Evolutionary conservation across 92 coral and sea anemone species (phyloP), one percentile per base, ranked within the genome.

Genomic region (Parazoanthus darwini): DNA sequence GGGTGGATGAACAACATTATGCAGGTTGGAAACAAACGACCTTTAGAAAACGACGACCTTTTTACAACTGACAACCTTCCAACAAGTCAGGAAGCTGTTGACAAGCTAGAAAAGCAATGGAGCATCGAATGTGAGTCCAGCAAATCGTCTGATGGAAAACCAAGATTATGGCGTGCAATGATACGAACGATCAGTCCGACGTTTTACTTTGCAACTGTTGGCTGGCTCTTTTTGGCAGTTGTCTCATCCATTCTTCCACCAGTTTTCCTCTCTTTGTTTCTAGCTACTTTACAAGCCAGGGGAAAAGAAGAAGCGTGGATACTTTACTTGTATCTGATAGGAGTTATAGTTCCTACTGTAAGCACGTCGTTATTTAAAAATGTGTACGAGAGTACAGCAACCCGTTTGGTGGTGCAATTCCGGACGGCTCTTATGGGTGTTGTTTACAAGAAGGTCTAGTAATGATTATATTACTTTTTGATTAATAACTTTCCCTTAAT

Each of bases 141-240:
- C 42, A 46, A 48, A 23, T 79, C 13, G 3, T 76, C 54, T 20
- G 51, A 54, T 20, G 46, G 48, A 20, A n/a, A 38, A 9, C 80
- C 80, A 37, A 76, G 26, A n/a, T 39, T 76, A 39, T 76, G 80
- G 80, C 80, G 80, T 76, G 80, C 80, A 76, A 54, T 39, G 29
- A 18, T 76, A 8, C 51, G 15, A 1, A 39, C 42, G 54, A 22
- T 39, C 46, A 76, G 80, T 38, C 26, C 80, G 4, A 44, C n/a
- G 6, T 22, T 36, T 5, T 76, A 76, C 10, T 76, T 51, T 20
- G 43, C 10, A 6, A 39, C 16, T 16, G n/a, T 76, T n/a, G 54
- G 29, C 51, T 38, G 26, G 80, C 51, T 76, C 3, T 39, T 10
- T n/a, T 37, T 76, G 16, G 4, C 6, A 18, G 39, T 37, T 36